phyloP scores from a whole-genome alignment of 2,888 invertebrate genomes.

The Brachypterus glaber region DNA sequence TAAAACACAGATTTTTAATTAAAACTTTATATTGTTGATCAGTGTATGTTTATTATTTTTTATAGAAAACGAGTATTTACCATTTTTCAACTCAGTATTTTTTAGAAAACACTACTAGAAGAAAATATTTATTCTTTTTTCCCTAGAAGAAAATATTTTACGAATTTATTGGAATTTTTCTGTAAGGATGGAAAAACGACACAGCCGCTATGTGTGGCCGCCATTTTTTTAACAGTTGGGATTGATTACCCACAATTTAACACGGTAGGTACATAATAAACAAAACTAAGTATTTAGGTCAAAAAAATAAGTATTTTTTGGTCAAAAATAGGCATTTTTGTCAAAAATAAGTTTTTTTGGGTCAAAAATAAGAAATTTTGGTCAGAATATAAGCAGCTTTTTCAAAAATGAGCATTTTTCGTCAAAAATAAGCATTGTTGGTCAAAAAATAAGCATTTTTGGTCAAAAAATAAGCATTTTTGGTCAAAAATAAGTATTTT shows the following conservation, averaged over 20 bases:
- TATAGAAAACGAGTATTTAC: constrained; percentile 3
- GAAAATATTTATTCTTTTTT: constrained; percentile 32
- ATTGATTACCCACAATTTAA: constrained; percentile 49
- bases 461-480: too few relatives aligned
- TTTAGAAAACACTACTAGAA: constrained; percentile 26
- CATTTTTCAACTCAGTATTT: constrained; percentile 6
- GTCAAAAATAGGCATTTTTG: too few relatives aligned
- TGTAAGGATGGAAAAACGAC: constrained; percentile 42
- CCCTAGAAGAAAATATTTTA: constrained; percentile 31
- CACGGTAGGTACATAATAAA: constrained; percentile 35
- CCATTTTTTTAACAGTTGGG: constrained; percentile 52
- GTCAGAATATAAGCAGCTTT: too few relatives aligned
- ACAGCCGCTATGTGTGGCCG: constrained; percentile 48
- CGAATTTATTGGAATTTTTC: constrained; percentile 30
- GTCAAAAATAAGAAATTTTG: too few relatives aligned
- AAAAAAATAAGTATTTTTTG: not conserved
- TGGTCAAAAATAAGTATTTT: too few relatives aligned
- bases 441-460: too few relatives aligned
- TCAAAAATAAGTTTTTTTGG: too few relatives aligned
- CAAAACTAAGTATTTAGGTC: not conserved
- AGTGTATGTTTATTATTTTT: too few relatives aligned
- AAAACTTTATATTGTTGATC: too few relatives aligned
- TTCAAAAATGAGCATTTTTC: too few relatives aligned
- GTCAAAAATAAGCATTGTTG: too few relatives aligned
- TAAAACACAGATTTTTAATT: too few relatives aligned